Percentiles rank a stretch among this genome's conserved stretches.
These are phyloP conservation scores for Tholera decimalis DNA, from an alignment of 2,888 invertebrate genomes.

Conservation along the genomic window DNA sequence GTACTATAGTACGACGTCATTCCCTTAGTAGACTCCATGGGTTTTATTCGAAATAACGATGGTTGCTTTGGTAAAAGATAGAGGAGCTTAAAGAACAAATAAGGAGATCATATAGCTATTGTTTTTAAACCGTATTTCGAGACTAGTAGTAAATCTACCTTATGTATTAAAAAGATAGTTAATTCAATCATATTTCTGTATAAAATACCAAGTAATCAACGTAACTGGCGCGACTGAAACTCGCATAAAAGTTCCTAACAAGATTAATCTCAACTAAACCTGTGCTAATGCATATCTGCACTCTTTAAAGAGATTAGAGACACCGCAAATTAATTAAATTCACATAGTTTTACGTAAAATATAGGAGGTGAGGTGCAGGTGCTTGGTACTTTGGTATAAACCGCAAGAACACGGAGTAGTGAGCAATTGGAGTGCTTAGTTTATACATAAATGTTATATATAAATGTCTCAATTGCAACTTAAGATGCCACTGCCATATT, in stretches of 20 bases:
- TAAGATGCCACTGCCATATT: not conserved
- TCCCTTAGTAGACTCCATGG: conserved; percentile 31
- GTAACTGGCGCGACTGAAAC: not conserved
- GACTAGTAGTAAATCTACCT: not conserved
- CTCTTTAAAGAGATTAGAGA: conserved; percentile 48
- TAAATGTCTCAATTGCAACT: not conserved
- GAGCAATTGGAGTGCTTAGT: conserved; percentile 27
- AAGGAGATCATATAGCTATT: not conserved
- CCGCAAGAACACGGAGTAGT: conserved; percentile 23
- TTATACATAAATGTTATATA: not conserved
- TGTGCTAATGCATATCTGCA: conserved; percentile 47
- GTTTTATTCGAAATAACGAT: conserved; percentile 29
- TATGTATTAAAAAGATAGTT: not conserved
- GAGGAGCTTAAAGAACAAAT: not conserved
- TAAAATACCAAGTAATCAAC: conserved; percentile 10
- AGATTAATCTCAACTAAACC: conserved; percentile 30
- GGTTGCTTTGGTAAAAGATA: conserved; percentile 1
- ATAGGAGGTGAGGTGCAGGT: conserved; percentile 45
- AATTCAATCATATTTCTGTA: not conserved
- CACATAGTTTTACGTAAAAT: conserved; percentile 50
- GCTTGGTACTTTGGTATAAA: conserved; percentile 11
- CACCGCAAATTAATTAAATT: conserved; percentile 58
- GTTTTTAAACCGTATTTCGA: not conserved
- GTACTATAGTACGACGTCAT: conserved; percentile 37
- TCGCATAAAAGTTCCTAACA: conserved; percentile 18